phyloP scores from a whole-genome alignment of 2,113 vertebrate genomes.

The Sinocyclocheilus grahami region DNA sequence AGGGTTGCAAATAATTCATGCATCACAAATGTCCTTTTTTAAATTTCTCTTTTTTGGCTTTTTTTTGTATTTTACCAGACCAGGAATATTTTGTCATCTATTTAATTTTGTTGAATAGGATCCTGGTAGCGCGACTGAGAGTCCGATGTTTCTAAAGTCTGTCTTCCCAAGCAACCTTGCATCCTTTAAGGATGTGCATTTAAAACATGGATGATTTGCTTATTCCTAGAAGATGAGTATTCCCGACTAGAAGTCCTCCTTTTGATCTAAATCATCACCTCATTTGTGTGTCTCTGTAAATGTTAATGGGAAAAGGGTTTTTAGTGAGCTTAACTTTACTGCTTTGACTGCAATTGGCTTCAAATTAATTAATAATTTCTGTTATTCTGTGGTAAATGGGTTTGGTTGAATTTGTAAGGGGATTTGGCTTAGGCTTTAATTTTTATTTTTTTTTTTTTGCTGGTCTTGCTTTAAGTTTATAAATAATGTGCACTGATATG shows the following conservation, averaged over 20 bases:
- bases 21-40: neutral
- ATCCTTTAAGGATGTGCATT: neutral
- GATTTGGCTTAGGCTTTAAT: constrained; percentile 61
- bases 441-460: constrained; percentile 76
- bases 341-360: constrained; percentile 73
- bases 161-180: neutral
- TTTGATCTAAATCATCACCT: constrained; percentile 66
- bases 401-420: constrained; percentile 71
- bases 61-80: neutral
- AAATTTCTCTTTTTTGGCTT: too few relatives aligned
- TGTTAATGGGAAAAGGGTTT: constrained; percentile 77
- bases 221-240: neutral
- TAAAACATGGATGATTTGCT: constrained; percentile 6
- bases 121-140: neutral
- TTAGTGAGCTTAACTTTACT: constrained; percentile 75
- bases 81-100: neutral
- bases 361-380: constrained; percentile 52
- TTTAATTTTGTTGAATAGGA: neutral
- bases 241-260: constrained; percentile 15
- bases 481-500: constrained; percentile 87
- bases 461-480: constrained; percentile 82
- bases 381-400: constrained; percentile 75
- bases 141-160: constrained; percentile 3
- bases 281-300: constrained; percentile 74
- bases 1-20: neutral